These are phyloP conservation scores for Labrus mixtus DNA, from an alignment of 2,113 vertebrate genomes.

Conservation along the genomic window DNA sequence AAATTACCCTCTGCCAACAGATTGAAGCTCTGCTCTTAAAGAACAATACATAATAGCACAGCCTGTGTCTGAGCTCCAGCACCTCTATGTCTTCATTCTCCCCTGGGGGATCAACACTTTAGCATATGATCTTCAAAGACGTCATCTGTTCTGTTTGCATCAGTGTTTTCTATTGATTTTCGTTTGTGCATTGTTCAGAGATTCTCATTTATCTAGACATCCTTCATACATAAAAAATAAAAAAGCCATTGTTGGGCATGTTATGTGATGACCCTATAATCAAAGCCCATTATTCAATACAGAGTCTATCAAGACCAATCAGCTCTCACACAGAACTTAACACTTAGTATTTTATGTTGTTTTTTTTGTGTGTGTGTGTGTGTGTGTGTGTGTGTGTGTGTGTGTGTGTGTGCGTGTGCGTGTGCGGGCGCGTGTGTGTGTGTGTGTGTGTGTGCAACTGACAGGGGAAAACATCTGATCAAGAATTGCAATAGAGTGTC, in stretches of 20 bases:
- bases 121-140: conserved; percentile 8
- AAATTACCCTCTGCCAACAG: conserved; percentile 31
- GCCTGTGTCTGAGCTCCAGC: not conserved
- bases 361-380: not conserved
- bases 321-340: not conserved
- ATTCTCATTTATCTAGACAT: conserved; percentile 33
- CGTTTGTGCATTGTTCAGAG: conserved; percentile 56
- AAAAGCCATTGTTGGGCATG: conserved; percentile 16
- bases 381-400: not conserved
- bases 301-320: conserved; percentile 24
- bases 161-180: conserved; percentile 36
- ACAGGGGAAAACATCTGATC: too few species aligned
- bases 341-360: not conserved
- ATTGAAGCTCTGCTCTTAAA: conserved; percentile 8
- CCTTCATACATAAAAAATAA: not conserved
- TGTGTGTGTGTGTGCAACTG: too few species aligned
- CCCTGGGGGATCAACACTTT: conserved; percentile 1
- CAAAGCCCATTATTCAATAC: conserved; percentile 3
- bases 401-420: not conserved
- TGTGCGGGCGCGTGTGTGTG: too few species aligned
- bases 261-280: conserved; percentile 20
- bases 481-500: too few species aligned
- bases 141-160: conserved; percentile 18
- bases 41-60: not conserved
- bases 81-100: conserved; percentile 4